phyloP scores from a whole-genome alignment of 2,888 invertebrate species.

The Tipula lateralis region DNA sequence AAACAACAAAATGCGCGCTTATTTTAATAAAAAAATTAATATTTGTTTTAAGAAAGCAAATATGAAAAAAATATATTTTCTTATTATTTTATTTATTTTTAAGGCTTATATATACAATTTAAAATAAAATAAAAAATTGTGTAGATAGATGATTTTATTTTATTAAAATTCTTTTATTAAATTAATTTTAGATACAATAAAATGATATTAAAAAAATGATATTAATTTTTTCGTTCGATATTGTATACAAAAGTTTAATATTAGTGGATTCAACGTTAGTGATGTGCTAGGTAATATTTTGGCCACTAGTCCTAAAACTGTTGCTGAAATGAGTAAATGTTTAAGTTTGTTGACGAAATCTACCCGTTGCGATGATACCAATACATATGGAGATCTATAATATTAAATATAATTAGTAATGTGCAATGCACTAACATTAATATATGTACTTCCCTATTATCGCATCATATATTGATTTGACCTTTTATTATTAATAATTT shows the following conservation, averaged over 20 bases:
- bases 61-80: background rate
- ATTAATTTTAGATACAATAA: background rate
- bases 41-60: background rate
- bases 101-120: background rate
- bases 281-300: background rate
- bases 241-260: background rate
- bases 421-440: background rate
- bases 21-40: background rate
- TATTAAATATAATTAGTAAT: background rate
- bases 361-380: too few relatives aligned
- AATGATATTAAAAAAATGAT: background rate
- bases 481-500: constrained; percentile 2
- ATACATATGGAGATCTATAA: too few relatives aligned
- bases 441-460: background rate
- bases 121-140: background rate
- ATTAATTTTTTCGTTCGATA: background rate
- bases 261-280: background rate
- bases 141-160: background rate
- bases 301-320: background rate
- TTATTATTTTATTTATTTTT: background rate
- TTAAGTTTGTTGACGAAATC: too few relatives aligned
- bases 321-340: background rate
- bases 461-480: background rate
- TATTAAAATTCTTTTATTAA: background rate
- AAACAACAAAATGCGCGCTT: background rate